Percentiles rank a stretch among this genome's conserved stretches.
Conservation (phyloP, 2,113 vertebrate genomes). For the Desmodus rotundus region DNA sequence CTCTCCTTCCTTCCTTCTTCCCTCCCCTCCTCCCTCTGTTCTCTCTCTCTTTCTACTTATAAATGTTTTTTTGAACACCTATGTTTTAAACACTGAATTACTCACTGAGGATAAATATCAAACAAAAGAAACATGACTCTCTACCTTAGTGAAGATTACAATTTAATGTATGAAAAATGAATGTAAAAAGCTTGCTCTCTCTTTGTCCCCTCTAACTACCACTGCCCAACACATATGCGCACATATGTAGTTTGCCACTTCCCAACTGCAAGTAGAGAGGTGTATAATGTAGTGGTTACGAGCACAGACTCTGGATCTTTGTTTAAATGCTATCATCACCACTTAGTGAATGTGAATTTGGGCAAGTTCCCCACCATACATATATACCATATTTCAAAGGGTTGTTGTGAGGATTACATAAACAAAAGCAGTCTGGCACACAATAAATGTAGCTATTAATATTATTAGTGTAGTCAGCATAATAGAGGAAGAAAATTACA, state of each 20-base stretch:
- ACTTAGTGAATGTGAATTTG: background rate
- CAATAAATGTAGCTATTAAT: background rate
- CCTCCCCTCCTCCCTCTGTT: no score
- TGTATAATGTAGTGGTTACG: rapidly evolving
- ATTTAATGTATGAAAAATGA: background rate
- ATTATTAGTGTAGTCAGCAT: background rate
- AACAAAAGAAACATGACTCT: background rate
- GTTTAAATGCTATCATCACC: background rate
- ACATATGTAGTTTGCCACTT: background rate
- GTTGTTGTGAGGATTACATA: background rate
- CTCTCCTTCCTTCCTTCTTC: no score
- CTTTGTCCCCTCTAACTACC: background rate
- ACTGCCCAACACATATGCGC: rapidly evolving
- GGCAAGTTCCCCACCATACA: background rate
- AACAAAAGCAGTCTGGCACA: background rate
- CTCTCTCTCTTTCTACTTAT: no score
- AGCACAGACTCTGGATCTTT: background rate
- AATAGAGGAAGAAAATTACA: background rate
- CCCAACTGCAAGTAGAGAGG: background rate
- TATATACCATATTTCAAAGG: background rate
- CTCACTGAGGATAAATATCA: background rate
- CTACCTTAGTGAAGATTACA: background rate
- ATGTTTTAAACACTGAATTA: background rate
- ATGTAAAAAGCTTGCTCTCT: background rate
- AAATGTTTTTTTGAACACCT: background rate